phyloP scores from a whole-genome alignment of 2,888 invertebrate species.

The Trachelus troglodyta region DNA sequence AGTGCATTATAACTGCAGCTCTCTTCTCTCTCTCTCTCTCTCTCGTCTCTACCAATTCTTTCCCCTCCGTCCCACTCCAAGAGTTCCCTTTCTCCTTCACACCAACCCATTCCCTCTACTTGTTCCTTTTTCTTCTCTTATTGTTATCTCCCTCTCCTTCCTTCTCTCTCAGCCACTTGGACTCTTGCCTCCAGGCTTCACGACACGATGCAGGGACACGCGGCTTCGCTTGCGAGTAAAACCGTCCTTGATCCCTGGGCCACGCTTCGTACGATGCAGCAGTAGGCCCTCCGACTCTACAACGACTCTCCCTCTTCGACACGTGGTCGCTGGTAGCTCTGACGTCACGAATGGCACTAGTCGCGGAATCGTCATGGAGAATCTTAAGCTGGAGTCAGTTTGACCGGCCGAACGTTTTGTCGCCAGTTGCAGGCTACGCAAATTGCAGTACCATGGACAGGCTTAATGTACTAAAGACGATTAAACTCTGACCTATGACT shows the following conservation, averaged over 20 bases:
- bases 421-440: neutral
- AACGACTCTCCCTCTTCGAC: conserved; percentile 44
- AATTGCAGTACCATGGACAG: neutral
- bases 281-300: conserved; percentile 27
- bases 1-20: conserved; percentile 50
- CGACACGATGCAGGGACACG: conserved; percentile 40
- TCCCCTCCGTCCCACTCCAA: conserved; percentile 2
- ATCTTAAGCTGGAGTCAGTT: conserved; percentile 21
- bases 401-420: neutral
- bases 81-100: conserved; percentile 5
- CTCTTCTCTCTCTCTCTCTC: conserved; percentile 11
- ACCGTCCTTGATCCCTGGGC: conserved; percentile 64
- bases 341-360: conserved; percentile 46
- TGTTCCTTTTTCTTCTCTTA: conserved; percentile 10
- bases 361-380: conserved; percentile 41
- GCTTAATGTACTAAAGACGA: neutral
- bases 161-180: conserved; percentile 17
- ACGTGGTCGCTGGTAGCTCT: conserved; percentile 50
- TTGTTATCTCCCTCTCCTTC: conserved; percentile 11
- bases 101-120: conserved; percentile 8
- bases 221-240: conserved; percentile 56
- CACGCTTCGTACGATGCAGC: conserved; percentile 54
- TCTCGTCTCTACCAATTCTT: neutral
- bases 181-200: conserved; percentile 16
- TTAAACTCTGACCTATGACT: neutral